Evolutionary conservation across 2,888 invertebrate genomes (phyloP), one percentile per base, ranked within the genome.

Genomic region (Napeogenes sylphis): DNA sequence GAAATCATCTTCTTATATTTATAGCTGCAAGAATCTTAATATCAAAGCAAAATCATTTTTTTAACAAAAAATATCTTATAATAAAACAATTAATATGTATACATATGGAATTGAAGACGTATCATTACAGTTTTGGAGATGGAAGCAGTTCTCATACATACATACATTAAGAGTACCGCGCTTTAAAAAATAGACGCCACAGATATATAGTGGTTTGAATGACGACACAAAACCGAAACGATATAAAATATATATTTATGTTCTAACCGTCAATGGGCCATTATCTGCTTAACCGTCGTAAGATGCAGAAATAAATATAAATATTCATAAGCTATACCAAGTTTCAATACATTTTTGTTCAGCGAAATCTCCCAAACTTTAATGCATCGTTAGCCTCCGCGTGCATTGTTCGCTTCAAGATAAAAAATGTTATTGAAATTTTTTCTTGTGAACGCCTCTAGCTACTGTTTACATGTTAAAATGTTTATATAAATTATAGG

Each of bases 341-440:
- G 54, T 60, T 64, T 59, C 66, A 63, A 68, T 69, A 68, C 59
- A 69, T 69, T 69, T 69, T 68, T 65, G 63, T 66, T 59, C 62
- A 61, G 21, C 55, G 55, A 63, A 65, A 66, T 66, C 62, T 61
- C 63, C 63, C 62, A 70, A 70, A 69, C 65, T 68, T 67, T 68
- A 71, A 73, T 71, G 68, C 71, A 62, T 72, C 74, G 74, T 73
- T 73, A 71, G 70, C 72, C 70, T 66, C 72, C 71, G 61, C 70
- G 63, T 57, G 64, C 74, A 73, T 74, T 75, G 74, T 72, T 69
- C 61, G 61, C 32, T 59, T 46, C 54, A 32, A 32, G 67, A 58
- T 65, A 73, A 74, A 73, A 73, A 72, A 59, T 55, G 58, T 62
- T 63, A 68, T 66, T 68, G 67, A 70, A 68, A 65, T 21, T 68